Conservation (phyloP, 2,797 vertebrate genomes). For the Cynopterus sphinx region DNA sequence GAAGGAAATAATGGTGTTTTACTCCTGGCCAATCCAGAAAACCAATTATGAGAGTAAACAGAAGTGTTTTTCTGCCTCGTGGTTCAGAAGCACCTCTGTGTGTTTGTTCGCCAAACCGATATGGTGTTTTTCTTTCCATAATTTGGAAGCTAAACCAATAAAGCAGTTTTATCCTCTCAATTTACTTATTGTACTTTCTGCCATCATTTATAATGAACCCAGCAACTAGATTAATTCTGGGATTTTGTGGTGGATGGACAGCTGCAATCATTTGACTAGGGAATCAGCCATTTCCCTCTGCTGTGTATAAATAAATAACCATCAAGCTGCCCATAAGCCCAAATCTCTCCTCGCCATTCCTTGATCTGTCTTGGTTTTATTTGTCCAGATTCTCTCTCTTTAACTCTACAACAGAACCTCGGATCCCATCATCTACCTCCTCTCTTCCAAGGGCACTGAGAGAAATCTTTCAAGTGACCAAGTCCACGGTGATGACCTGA, state of each 20-base stretch:
- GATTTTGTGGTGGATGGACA: not conserved
- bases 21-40: not conserved
- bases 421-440: not conserved
- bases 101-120: not conserved
- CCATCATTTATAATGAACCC: not conserved
- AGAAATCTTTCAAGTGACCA: not conserved
- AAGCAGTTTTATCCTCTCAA: not conserved
- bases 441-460: not conserved
- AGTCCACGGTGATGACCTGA: fast-evolving
- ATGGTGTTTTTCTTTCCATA: not conserved
- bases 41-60: not conserved
- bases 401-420: not conserved
- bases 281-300: not conserved
- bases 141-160: constrained; percentile 37
- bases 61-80: not conserved
- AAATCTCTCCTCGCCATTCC: not conserved
- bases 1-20: not conserved
- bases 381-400: not conserved
- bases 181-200: not conserved
- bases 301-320: not conserved
- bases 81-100: not conserved
- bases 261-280: not conserved
- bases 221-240: not conserved
- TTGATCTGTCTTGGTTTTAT: not conserved
- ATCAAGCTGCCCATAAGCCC: not conserved